Conservation (phyloP, 2,113 vertebrate species). For the Lagopus muta region DNA sequence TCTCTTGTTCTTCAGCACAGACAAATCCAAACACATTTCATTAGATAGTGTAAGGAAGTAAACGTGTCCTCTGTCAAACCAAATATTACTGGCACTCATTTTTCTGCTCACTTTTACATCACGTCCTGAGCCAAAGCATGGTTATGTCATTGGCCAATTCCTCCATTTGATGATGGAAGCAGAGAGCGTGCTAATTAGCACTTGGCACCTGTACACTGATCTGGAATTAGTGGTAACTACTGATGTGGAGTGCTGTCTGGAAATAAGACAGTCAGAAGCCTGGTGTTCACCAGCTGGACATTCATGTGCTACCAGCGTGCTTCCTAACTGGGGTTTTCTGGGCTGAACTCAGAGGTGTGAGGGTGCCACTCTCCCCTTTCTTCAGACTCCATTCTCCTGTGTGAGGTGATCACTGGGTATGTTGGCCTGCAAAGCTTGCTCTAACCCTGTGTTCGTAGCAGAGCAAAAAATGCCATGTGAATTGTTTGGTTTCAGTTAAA, state of each 20-base stretch:
- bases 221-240: background rate
- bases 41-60: background rate
- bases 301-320: background rate
- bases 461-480: background rate
- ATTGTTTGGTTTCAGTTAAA: background rate
- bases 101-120: background rate
- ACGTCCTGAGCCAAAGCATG: background rate
- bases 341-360: background rate
- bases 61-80: background rate
- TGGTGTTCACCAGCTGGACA: background rate
- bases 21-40: background rate
- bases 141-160: background rate
- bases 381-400: background rate
- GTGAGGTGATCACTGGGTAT: background rate
- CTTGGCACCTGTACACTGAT: background rate
- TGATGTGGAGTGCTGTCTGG: background rate
- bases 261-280: background rate
- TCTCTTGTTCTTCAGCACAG: background rate
- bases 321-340: background rate
- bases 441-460: background rate
- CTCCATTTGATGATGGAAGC: background rate
- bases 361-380: background rate
- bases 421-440: background rate
- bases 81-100: background rate
- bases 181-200: background rate